These are phyloP conservation scores for Archegozetes longisetosus DNA, from an alignment of 1,140 invertebrate species.

Conservation along the genomic window DNA sequence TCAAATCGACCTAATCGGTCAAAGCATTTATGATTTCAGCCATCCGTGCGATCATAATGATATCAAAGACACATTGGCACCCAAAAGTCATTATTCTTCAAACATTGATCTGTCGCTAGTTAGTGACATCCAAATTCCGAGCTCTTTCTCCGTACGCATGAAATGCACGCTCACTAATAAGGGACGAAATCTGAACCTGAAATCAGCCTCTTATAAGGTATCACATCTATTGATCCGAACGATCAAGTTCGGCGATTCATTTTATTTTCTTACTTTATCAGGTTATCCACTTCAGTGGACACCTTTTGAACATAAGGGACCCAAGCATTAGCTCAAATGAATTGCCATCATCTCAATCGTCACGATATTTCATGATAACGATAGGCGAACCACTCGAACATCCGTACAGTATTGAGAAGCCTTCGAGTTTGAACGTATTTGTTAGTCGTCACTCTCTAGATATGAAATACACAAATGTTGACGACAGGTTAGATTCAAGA, in stretches of 20 bases:
- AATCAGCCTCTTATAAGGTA: constrained; percentile 84
- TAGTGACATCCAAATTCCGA: constrained; percentile 24
- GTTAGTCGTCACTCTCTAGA: constrained; percentile 75
- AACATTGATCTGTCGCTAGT: constrained; percentile 28
- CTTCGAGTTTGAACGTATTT: constrained; percentile 70
- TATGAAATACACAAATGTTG: constrained; percentile 85
- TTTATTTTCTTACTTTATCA: constrained; percentile 29
- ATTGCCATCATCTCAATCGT: constrained; percentile 6
- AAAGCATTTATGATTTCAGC: constrained; percentile 79
- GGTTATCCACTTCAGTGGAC: constrained; percentile 75
- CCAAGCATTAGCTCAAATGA: background rate
- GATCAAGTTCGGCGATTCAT: background rate
- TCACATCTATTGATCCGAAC: constrained; percentile 1
- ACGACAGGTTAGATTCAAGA: constrained; percentile 59
- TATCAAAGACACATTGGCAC: constrained; percentile 52
- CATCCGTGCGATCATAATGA: constrained; percentile 91
- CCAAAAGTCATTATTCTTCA: constrained; percentile 23
- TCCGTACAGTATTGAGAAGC: constrained; percentile 79
- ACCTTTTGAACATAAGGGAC: constrained; percentile 34
- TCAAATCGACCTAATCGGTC: constrained; percentile 86
- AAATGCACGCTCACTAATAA: constrained; percentile 82
- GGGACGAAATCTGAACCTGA: constrained; percentile 75
- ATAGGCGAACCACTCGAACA: constrained; percentile 77
- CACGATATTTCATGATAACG: constrained; percentile 43
- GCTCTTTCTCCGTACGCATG: constrained; percentile 58